Base-by-base conservation (phyloP, 2,113 vertebrate genomes). In the Dipodomys merriami region DNA sequence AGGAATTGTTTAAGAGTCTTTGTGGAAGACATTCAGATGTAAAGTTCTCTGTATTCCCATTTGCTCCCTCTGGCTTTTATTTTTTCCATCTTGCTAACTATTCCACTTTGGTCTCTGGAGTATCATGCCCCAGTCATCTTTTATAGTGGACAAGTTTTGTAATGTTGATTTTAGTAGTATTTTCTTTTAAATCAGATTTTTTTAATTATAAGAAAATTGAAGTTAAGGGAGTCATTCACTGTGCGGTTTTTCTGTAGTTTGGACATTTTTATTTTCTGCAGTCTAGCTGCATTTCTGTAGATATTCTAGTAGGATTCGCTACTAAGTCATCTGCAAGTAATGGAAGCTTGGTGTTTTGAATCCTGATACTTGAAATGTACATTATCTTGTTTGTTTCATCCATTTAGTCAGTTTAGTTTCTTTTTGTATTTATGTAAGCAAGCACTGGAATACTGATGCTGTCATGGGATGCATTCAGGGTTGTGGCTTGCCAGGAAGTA, bases 391-490 rank as follows among this genome's bases (percentile, higher is more conserved):
- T 49, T 49, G 12, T 39, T 69, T 30, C 2, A 23, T 8, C 20
- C 1, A 1, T 29, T 39, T 12, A 6, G 53, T 12, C 0, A n/a
- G 7, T 23, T 25, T 0, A 0, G 0, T 33, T 68, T 72, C 29
- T 22, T 60, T 53, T 44, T 60, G 18, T 11, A 18, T 13, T 64
- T 72, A 73, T 44, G 5, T 91, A 49, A 49, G 49, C 12, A 49
- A 25, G n/a, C 22, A 33, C 9, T 6, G 1, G 12, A 12, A 33
- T 3, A 3, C 29, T n/a, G 30, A 2, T 18, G 69, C 3, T 30
- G 33, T 53, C 57, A 27, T 77, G 64, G 49, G 49, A 7, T 68
- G 53, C 68, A 2, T 69, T 29, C 25, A 8, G 60, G 76, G 35
- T 6, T 20, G 11, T 8, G 44, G 15, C 7, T 1, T 27, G 5